phyloP scores from a whole-genome alignment of 92 coral and sea anemone species.

The Umimayanthus chanpuru region DNA sequence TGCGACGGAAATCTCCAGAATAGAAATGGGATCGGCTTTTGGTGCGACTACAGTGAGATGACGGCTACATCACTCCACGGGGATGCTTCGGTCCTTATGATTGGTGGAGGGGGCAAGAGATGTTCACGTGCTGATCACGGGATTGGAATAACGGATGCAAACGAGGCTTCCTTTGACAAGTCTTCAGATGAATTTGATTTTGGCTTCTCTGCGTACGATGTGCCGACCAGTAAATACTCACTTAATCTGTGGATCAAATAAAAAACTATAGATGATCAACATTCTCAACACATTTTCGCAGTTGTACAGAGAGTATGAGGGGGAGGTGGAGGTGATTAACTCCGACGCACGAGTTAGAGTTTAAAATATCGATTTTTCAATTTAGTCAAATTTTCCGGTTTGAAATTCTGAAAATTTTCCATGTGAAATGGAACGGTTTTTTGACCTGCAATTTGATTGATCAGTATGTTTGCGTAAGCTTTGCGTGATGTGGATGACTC shows the following conservation, averaged over 20 bases:
- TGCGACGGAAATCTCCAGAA: constrained; percentile 40
- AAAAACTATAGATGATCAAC: neutral
- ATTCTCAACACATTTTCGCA: no score
- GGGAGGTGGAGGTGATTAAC: no score
- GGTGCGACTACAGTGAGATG: constrained; percentile 42
- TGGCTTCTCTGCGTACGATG: constrained; percentile 20
- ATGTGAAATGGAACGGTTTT: no score
- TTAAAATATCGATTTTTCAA: no score
- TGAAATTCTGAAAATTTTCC: no score
- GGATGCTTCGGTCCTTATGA: constrained; percentile 41
- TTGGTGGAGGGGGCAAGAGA: constrained; percentile 36
- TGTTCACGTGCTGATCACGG: constrained; percentile 49
- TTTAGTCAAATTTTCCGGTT: no score
- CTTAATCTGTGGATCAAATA: constrained; percentile 41
- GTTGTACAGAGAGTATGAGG: no score
- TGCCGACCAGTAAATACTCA: constrained; percentile 6
- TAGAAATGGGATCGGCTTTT: constrained; percentile 32
- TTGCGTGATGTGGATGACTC: no score
- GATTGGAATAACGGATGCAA: constrained; percentile 44
- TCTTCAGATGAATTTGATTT: constrained; percentile 34
- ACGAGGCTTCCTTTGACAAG: constrained; percentile 33
- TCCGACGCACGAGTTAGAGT: no score
- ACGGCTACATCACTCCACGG: constrained; percentile 31
- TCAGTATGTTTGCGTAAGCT: no score
- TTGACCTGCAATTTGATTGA: no score